These are phyloP conservation scores for Heliothis virescens DNA, from an alignment of 1,140 invertebrate genomes.

Conservation along the genomic window DNA sequence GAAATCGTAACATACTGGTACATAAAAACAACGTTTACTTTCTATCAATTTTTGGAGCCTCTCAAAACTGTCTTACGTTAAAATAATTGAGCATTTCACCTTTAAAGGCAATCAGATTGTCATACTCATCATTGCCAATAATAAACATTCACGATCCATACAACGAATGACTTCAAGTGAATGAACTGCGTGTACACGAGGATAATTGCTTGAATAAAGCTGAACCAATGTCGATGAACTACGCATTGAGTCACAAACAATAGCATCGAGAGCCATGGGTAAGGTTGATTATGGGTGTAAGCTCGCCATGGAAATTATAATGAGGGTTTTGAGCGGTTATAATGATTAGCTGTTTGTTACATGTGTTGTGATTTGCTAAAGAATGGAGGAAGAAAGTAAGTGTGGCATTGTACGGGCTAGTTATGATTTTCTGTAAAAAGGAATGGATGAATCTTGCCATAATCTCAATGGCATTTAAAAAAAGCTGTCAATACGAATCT, in stretches of 20 bases:
- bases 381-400: too few relatives aligned
- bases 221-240: slow-evolving; percentile 47
- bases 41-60: too few relatives aligned
- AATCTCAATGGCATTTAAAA: too few relatives aligned
- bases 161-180: slow-evolving; percentile 30
- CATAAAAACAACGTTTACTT: too few relatives aligned
- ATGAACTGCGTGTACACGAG: slow-evolving; percentile 34
- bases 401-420: too few relatives aligned
- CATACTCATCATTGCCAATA: neutral
- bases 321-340: neutral
- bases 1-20: too few relatives aligned
- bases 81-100: neutral
- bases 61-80: too few relatives aligned
- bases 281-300: slow-evolving; percentile 9
- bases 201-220: slow-evolving; percentile 51
- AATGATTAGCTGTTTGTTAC: neutral
- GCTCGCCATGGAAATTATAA: slow-evolving; percentile 9
- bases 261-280: neutral
- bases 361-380: neutral
- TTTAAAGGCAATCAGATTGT: neutral
- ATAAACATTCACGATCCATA: neutral
- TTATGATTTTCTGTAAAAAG: too few relatives aligned
- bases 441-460: too few relatives aligned
- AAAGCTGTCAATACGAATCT: too few relatives aligned
- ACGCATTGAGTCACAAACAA: slow-evolving; percentile 26